Evolutionary conservation across 2,113 vertebrate genomes (phyloP), one percentile per base, ranked within the genome.

Genomic region (Neopipo cinnamomea): DNA sequence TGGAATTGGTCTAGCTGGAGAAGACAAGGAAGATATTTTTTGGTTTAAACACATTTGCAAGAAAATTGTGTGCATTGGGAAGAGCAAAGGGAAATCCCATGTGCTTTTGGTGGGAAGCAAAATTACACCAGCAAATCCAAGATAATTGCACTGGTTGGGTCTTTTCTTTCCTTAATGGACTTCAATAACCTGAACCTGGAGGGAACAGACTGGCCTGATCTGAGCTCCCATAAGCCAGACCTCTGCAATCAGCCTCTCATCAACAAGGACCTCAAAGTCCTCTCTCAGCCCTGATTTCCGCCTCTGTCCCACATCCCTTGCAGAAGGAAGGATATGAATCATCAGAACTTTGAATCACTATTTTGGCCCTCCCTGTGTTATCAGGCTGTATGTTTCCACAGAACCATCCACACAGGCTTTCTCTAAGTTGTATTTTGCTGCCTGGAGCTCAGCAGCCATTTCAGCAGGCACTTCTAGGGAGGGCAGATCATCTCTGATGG

Each of bases 1-100:
- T 67, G 67, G 50, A 82, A 68, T n/a, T 37, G 37, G 46, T 20
- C n/a, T 39, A 31, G 14, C 33, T 82, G 80, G 79, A 90, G 42
- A 44, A 62, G 41, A 28, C 0, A 1, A 56, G 27, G n/a, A 44
- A 50, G 61, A 5, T 77, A 6, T 58, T 83, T 94, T 80, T 72
- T 68, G 61, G 15, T 71, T 90, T 88, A 95, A 86, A 75, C 37
- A 17, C 41, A 63, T 76, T 76, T 86, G 23, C 42, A 90, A 91
- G 35, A 20, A 70, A 93, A 85, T 21, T 4, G 14, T 52, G 4
- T 55, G 17, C 4, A 0, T 49, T 91, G 44, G 19, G 53, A 31
- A 85, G 42, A 65, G 22, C 18, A 47, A 25, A 62, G 42, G n/a
- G 39, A 70, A 79, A 87, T 25, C 30, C 39, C 44, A 30, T 0